phyloP scores from a whole-genome alignment of 2,797 vertebrate species.

The Oreortyx pictus region DNA sequence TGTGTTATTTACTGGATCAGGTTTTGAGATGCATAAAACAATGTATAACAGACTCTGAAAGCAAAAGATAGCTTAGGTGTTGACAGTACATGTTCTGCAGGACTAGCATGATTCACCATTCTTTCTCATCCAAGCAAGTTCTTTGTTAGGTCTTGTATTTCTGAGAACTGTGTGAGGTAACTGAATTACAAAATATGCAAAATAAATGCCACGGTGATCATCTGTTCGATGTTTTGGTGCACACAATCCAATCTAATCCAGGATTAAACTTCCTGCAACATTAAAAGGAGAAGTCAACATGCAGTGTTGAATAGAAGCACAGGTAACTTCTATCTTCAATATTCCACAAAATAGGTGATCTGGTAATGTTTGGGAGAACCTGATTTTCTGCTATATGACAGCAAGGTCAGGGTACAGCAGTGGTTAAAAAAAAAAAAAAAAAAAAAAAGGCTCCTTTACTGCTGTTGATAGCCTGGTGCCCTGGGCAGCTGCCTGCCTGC shows the following conservation, averaged over 20 bases:
- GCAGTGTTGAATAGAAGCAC: neutral
- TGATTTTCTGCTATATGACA: neutral
- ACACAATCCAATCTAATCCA: neutral
- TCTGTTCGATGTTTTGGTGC: slow-evolving; percentile 24
- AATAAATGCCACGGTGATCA: slow-evolving; percentile 3
- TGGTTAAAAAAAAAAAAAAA: too few relatives aligned
- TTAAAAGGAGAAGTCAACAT: neutral
- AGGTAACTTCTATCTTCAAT: neutral
- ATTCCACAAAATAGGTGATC: neutral
- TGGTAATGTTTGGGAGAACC: neutral
- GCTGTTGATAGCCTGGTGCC: neutral
- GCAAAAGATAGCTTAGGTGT: neutral
- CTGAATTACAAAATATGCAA: neutral
- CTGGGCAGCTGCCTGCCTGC: neutral
- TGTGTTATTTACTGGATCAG: neutral
- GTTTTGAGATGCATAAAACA: neutral
- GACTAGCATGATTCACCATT: slow-evolving; percentile 23
- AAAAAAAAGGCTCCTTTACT: neutral
- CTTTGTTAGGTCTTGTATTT: slow-evolving; percentile 55
- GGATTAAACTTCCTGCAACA: neutral
- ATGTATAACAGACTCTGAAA: neutral
- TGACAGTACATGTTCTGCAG: slow-evolving; percentile 4
- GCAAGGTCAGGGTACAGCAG: neutral
- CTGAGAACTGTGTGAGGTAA: slow-evolving; percentile 26
- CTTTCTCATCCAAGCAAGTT: neutral